A percentile compares a stretch with the other conserved stretches of the same genome.
These are phyloP conservation scores for Cheilinus undulatus DNA, from an alignment of 2,113 vertebrate species.

Conservation along the genomic window DNA sequence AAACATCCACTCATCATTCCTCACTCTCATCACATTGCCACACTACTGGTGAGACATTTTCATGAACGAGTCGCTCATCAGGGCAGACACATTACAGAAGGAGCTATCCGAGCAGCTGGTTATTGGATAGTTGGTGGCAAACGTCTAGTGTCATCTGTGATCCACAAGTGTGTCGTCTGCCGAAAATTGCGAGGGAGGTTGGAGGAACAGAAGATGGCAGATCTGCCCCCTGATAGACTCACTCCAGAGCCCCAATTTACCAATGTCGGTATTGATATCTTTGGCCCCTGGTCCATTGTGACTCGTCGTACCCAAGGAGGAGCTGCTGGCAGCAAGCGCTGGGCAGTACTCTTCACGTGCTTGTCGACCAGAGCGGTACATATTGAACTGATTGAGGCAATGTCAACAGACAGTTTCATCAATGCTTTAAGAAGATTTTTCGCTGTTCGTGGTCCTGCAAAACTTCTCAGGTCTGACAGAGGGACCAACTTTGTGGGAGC, in stretches of 20 bases:
- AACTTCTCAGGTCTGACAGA: neutral
- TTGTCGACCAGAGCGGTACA: neutral
- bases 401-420: conserved; percentile 13
- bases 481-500: no score
- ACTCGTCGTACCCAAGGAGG: conserved; percentile 8
- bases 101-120: conserved; percentile 16
- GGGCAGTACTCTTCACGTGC: conserved; percentile 1
- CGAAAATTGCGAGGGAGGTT: conserved; percentile 15
- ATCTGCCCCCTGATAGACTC: conserved; percentile 2
- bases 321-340: neutral
- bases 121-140: conserved; percentile 47
- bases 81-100: neutral
- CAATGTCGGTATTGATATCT: conserved; percentile 28
- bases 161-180: conserved; percentile 19
- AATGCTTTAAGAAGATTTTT: conserved; percentile 5
- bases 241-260: conserved; percentile 24
- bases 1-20: conserved; percentile 34
- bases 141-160: conserved; percentile 31
- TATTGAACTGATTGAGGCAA: conserved; percentile 1
- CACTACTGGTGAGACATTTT: neutral
- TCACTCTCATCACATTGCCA: neutral
- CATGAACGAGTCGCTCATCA: neutral
- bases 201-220: conserved; percentile 34
- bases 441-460: neutral
- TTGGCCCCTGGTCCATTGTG: conserved; percentile 4